phyloP scores from a whole-genome alignment of 2,797 vertebrate species.

The Aselliscus stoliczkanus region DNA sequence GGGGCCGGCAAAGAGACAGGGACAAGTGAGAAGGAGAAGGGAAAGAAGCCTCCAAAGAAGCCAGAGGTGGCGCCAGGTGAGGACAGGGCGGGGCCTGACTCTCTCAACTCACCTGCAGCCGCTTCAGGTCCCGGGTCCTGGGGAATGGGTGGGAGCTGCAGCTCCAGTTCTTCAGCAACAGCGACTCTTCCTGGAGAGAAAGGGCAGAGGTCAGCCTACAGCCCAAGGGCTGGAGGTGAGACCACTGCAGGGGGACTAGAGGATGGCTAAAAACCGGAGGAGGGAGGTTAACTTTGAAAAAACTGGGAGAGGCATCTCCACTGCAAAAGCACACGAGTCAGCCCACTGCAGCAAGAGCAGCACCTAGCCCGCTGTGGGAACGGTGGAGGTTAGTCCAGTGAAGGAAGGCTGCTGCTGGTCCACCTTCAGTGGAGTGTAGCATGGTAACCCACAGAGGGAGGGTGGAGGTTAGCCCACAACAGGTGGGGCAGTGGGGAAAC shows the following conservation, averaged over 20 bases:
- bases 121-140: neutral
- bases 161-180: neutral
- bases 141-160: neutral
- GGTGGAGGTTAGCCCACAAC: neutral
- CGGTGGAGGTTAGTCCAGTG: neutral
- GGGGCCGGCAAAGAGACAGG: neutral
- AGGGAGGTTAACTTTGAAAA: neutral
- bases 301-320: neutral
- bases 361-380: rapidly evolving
- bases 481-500: neutral
- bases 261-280: neutral
- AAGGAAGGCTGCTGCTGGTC: neutral
- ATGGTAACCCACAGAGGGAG: rapidly evolving
- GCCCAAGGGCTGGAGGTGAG: neutral
- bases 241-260: neutral
- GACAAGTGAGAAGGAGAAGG: no score
- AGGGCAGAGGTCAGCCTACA: neutral
- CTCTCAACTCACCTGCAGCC: neutral
- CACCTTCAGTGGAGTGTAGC: rapidly evolving
- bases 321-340: neutral
- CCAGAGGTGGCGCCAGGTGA: neutral
- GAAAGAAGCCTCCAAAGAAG: neutral
- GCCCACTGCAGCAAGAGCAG: no score
- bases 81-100: neutral
- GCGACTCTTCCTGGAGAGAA: neutral